Evolutionary conservation across 1,140 invertebrate species (phyloP).

Genomic region (Helicoverpa zea): DNA sequence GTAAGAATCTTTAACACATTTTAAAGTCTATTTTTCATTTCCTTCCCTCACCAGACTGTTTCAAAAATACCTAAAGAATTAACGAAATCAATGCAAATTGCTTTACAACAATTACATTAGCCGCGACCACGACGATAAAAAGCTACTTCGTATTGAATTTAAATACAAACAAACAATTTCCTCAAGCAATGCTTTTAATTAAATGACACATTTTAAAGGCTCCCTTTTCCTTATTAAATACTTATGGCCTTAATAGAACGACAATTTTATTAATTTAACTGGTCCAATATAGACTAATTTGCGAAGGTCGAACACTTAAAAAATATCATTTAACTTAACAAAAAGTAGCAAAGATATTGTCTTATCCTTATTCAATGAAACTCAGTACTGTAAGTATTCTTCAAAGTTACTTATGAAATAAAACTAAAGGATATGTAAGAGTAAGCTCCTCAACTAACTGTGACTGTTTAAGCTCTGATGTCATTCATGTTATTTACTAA

Average conservation of each 20-base stretch:
- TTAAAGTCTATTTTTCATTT: neutral
- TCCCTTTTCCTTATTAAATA: neutral
- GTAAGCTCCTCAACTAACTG: no score
- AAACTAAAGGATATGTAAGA: no score
- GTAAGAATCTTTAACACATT: conserved; percentile 60
- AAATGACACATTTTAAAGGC: conserved; percentile 6
- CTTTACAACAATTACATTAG: no score
- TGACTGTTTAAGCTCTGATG: neutral
- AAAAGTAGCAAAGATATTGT: neutral
- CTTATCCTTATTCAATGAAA: neutral
- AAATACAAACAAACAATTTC: no score
- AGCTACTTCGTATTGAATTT: no score
- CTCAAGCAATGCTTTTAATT: no score
- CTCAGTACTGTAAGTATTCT: neutral
- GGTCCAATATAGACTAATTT: neutral
- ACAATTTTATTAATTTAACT: conserved; percentile 13
- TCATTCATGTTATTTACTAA: neutral
- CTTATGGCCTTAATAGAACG: neutral
- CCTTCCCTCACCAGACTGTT: neutral
- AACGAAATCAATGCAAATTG: no score
- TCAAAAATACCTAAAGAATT: no score
- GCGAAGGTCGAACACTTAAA: conserved; percentile 2
- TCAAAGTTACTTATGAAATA: no score
- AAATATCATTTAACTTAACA: neutral
- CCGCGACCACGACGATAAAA: no score